Evolutionary conservation across 2,888 invertebrate genomes (phyloP), one percentile per base, ranked within the genome.

Genomic region (Agrochola lota): DNA sequence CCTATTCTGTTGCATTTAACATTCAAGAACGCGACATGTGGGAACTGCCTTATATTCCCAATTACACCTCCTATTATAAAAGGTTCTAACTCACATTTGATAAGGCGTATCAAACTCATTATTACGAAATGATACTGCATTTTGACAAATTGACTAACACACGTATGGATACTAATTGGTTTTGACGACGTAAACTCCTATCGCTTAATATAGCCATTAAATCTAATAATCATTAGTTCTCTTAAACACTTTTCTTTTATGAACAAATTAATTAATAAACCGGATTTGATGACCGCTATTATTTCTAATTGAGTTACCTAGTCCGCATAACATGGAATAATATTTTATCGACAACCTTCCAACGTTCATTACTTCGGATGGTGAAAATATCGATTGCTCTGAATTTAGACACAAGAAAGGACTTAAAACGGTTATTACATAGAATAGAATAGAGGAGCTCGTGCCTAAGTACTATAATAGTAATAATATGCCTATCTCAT

Each of bases 111-210:
- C 23, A 76, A 64, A 59, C 6, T 49, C 9, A 77, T 12, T 57
- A 66, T n/a, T 23, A 76, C 0, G 23, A 59, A 52, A 40, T 40
- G 4, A 76, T n/a, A 35, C 17, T 26, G 49, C 76, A 77, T 77
- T 49, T 76, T 64, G n/a, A 55, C 3, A 68, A 55, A 35, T 23
- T 68, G 0, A 35, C 17, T 46, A 63, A 64, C 26, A 43, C 11
- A 40, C 68, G 15, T 40, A 11, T 11, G 23, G 15, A 6, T 3
- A 72, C 26, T 11, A 26, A 55, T 55, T 69, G 52, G 40, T 40
- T 69, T 43, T 26, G 26, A 17, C 26, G 15, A 67, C 35, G 20
- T 69, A 55, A 55, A 43, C 52, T 26, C 3, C 26, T 23, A 55
- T 6, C 17, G 40, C 20, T 7, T 43, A 17, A 69, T 69, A 23